Base-by-base conservation (phyloP, 2,888 invertebrate species). In the Mechanitis mazaeus region DNA sequence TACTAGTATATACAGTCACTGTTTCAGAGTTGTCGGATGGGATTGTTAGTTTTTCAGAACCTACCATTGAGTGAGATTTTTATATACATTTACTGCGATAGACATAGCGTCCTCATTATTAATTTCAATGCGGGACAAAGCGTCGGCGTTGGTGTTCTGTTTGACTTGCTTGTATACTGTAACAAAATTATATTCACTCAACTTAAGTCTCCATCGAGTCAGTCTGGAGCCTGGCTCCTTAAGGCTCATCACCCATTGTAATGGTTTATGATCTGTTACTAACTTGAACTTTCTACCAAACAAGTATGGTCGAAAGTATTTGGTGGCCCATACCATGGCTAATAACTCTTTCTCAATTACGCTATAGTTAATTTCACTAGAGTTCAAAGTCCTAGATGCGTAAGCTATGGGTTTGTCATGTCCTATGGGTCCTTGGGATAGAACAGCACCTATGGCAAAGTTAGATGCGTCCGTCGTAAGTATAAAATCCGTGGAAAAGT, bases 321-420 rank as follows among this genome's bases (percentile, higher is more conserved):
- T 38, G 7, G 42, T 45, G 3, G 56, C 71, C 74, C 74, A 79
- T 3, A 79, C 71, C 11, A 80, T 76, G 0, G 76, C 75, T 6
- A 75, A 61, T 1, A 79, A 61, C 67, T 82, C 80, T 55, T 76
- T 77, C 64, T 81, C 79, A 1, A 76, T 73, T 0, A 69, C 68
- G 1, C 67, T 68, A 42, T 70, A 71, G 11, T 67, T 65, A 0
- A 61, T 11, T 64, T 73, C 71, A 0, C 64, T 68, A 11, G 62
- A 61, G 28, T 68, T 69, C 2, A 70, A 54, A 0, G 69, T 75
- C 1, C 71, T 20, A 1, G 66, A 69, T 0, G 72, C 72, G 33
- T 71, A 74, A 1, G 68, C 65, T 0, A 75, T 60, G 3, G 71
- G 71, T 55, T 61, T 66, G 35, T 71, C 71, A 1, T 45, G 38